These are phyloP conservation scores for Talpa occidentalis DNA, from an alignment of 2,113 vertebrate genomes.

Conservation along the genomic window DNA sequence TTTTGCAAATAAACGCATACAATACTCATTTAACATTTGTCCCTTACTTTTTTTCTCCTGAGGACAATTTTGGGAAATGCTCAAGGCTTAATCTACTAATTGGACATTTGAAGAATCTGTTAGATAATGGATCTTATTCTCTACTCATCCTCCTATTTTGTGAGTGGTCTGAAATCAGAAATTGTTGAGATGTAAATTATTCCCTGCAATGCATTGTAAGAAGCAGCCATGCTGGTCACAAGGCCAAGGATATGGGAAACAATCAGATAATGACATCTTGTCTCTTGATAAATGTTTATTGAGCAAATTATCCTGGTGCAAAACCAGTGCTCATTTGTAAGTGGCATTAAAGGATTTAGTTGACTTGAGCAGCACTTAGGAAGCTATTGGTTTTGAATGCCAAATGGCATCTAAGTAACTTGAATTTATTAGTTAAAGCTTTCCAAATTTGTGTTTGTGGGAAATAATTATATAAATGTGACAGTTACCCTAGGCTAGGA, in stretches of 20 bases:
- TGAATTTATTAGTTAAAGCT: constrained; percentile 34
- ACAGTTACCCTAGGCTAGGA: background rate
- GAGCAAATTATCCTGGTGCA: background rate
- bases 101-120: constrained; percentile 27
- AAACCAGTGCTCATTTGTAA: background rate
- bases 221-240: background rate
- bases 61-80: constrained; percentile 23
- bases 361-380: background rate
- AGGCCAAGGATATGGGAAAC: background rate
- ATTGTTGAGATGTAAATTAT: background rate
- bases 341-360: background rate
- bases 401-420: background rate
- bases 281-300: constrained; percentile 17
- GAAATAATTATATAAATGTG: constrained; percentile 14
- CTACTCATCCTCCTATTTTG: background rate
- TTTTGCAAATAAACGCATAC: constrained; percentile 43
- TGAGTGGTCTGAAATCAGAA: constrained; percentile 9
- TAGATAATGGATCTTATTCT: background rate
- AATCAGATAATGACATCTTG: background rate
- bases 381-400: background rate
- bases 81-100: constrained; percentile 32
- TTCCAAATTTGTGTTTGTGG: constrained; percentile 10
- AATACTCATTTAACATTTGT: constrained; percentile 11
- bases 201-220: background rate
- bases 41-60: background rate